Evolutionary conservation across 92 coral and sea anemone genomes (phyloP), one percentile per base, ranked within the genome.

Genomic region (Porites divaricata): DNA sequence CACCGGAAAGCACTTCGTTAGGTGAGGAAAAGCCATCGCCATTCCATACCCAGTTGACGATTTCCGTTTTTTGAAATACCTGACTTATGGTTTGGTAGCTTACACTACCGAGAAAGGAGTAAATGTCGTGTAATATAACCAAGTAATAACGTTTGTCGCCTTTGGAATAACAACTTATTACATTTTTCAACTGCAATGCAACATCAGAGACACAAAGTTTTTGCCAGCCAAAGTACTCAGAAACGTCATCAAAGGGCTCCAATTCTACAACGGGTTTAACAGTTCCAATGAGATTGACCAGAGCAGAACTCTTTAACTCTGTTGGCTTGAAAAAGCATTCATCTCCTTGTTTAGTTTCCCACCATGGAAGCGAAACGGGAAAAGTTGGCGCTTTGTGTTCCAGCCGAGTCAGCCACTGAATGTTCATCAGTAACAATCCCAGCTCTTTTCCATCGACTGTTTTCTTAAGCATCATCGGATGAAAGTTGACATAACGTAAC

Each of bases 21-120:
- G 95, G 89, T n/a, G 90, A 84, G 23, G 95, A 91, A 66, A 91
- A 91, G 14, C 95, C 92, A 51, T 91, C 56, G 1, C 95, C 95
- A 67, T 91, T 91, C 95, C 95, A 91, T 12, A 81, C 75, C 95
- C 95, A 91, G 22, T 14, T 48, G 17, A 48, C 67, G 7, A 84
- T 25, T 10, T 77, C 22, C 4, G 22, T 11, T 14, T 2, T 4
- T 21, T 68, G 78, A 19, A 88, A 83, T 23, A 57, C 84, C n/a
- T 0, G 15, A 2, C 1, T 56, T 4, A 88, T 57, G 6, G 0
- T 59, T 16, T 14, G n/a, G 20, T 49, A 24, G 54, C 64, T n/a
- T 28, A 68, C 50, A 9, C 49, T 6, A 12, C 67, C 41, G 45
- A 91, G 95, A 49, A 62, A 88, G 15, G n/a, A 16, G 72, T 91